Percentiles rank a stretch among this genome's conserved stretches.
These are phyloP conservation scores for Drosophila albomicans DNA, from an alignment of 1,140 invertebrate species.

Conservation along the genomic window DNA sequence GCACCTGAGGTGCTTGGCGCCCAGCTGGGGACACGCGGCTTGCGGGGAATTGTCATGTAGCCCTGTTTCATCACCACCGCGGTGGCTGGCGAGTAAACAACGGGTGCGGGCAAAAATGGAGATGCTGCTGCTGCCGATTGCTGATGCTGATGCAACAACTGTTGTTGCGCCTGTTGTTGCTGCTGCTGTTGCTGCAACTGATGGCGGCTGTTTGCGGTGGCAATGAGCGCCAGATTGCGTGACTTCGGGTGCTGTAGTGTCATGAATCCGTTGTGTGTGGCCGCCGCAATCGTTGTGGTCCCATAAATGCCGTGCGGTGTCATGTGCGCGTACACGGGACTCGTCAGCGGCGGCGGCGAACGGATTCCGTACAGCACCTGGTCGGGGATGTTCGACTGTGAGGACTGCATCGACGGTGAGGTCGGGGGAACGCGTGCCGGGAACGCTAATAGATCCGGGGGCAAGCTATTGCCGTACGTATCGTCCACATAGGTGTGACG, in stretches of 20 bases:
- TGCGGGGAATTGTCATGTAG: slow-evolving; percentile 93
- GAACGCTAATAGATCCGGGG: slow-evolving; percentile 93
- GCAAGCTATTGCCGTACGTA: slow-evolving; percentile 84
- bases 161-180: slow-evolving; percentile 86
- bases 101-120: slow-evolving; percentile 87
- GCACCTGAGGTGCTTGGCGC: slow-evolving; percentile 87
- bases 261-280: slow-evolving; percentile 81
- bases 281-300: slow-evolving; percentile 70
- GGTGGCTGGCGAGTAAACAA: slow-evolving; percentile 85
- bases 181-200: slow-evolving; percentile 78
- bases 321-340: slow-evolving; percentile 83
- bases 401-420: slow-evolving; percentile 90
- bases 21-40: slow-evolving; percentile 93
- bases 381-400: slow-evolving; percentile 91
- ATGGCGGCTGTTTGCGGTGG: slow-evolving; percentile 85
- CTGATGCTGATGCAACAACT: slow-evolving; percentile 85
- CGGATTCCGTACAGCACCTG: slow-evolving; percentile 81
- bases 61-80: slow-evolving; percentile 89
- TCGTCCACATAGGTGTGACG: slow-evolving; percentile 82
- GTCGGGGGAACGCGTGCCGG: slow-evolving; percentile 87
- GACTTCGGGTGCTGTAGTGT: slow-evolving; percentile 84
- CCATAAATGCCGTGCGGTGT: slow-evolving; percentile 82
- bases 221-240: slow-evolving; percentile 76
- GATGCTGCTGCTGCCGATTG: slow-evolving; percentile 85
- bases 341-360: slow-evolving; percentile 78